Conservation (phyloP, 2,113 vertebrate species). For the Eublepharis macularius region DNA sequence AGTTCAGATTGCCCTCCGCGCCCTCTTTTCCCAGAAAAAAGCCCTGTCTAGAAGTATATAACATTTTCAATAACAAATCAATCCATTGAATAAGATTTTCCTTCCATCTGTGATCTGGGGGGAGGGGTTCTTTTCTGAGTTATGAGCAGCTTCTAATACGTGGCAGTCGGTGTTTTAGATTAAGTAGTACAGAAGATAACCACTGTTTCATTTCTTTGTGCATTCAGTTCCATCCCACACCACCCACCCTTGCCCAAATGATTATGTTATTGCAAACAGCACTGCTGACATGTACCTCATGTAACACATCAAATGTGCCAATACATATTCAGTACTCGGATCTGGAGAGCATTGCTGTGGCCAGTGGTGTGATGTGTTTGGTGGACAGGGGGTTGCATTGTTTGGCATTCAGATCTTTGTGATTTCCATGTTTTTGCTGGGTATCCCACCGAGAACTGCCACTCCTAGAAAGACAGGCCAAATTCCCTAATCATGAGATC, state of each 20-base stretch:
- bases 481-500: constrained; percentile 26
- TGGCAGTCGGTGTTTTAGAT: not conserved
- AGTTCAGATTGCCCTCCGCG: too few species aligned
- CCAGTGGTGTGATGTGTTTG: constrained; percentile 44
- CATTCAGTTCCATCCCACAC: constrained; percentile 29
- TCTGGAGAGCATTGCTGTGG: constrained; percentile 42
- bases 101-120: too few species aligned
- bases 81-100: too few species aligned
- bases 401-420: constrained; percentile 62
- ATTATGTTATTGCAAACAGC: constrained; percentile 43
- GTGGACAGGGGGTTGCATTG: constrained; percentile 28
- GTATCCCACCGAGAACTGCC: constrained; percentile 58
- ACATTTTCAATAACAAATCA: too few species aligned
- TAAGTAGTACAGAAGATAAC: not conserved
- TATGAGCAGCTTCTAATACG: too few species aligned
- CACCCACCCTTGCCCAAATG: not conserved
- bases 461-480: constrained; percentile 1
- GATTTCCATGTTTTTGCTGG: constrained; percentile 31
- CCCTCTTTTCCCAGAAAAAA: too few species aligned
- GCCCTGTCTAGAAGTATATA: too few species aligned
- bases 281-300: constrained; percentile 56
- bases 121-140: too few species aligned
- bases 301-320: constrained; percentile 57
- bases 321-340: constrained; percentile 41
- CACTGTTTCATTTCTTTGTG: constrained; percentile 40